Evolutionary conservation across 2,888 invertebrate genomes (phyloP), one percentile per base, ranked within the genome.

Genomic region (Drepana falcataria): DNA sequence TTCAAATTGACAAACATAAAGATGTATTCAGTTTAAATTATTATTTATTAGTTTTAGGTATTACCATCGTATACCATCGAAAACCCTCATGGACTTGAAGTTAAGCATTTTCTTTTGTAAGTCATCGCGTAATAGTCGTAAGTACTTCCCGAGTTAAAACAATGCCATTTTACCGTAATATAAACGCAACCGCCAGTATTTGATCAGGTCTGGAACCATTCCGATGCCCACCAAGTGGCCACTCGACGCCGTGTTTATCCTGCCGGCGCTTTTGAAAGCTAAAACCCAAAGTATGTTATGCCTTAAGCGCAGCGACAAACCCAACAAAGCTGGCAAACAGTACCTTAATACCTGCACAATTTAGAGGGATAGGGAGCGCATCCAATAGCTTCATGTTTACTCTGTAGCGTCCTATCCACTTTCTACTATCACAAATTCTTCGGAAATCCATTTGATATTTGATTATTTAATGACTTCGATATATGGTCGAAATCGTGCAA

Each of bases 211-310:
- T 77, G 81, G 81, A 84, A 85, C 84, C 79, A 83, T 82, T 79
- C 79, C 78, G 62, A 57, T 59, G 69, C 60, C 61, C 68, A 66
- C 75, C 81, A 79, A 77, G 79, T 73, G 75, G 67, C 81, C 85
- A 83, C 87, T 88, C 80, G 63, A 68, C 44, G 73, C 76, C 75
- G 79, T 87, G 83, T 86, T 88, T 87, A 78, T 75, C 73, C 75
- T 78, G 86, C 77, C 88, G 90, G 89, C 79, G 65, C 86, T 82
- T 87, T 91, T 90, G 90, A 88, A 88, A 90, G 83, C 80, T 91
- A 91, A 91, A 91, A 91, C 90, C 84, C 85, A 83, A 91, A 83
- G 87, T 90, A 76, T 91, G 91, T 91, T 85, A 77, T 84, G 86
- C 82, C 83, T 87, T 77, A 76, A 85, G 83, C 87, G 83, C 88